Conservation (phyloP, 2,888 invertebrate species). For the Lycaena phlaeas region DNA sequence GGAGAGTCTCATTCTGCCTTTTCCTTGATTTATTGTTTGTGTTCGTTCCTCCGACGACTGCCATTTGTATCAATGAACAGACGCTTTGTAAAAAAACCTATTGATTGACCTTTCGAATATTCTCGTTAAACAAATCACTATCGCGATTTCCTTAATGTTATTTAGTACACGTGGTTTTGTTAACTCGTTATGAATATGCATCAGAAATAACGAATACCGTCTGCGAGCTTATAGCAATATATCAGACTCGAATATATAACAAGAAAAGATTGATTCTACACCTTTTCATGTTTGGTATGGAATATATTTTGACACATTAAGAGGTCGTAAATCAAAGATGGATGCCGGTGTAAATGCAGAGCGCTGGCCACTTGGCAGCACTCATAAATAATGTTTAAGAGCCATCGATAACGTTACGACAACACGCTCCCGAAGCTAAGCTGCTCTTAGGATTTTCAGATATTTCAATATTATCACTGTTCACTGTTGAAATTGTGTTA, state of each 20-base stretch:
- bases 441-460: slow-evolving; percentile 16
- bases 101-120: too few species aligned
- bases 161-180: too few species aligned
- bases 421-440: slow-evolving; percentile 21
- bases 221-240: background rate
- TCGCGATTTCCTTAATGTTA: too few species aligned
- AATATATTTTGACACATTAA: background rate
- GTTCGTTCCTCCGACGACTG: slow-evolving; percentile 42
- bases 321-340: slow-evolving; percentile 41
- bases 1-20: slow-evolving; percentile 30
- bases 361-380: slow-evolving; percentile 30
- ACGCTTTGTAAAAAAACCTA: slow-evolving; percentile 6
- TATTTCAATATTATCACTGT: slow-evolving; percentile 23
- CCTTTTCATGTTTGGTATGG: slow-evolving; percentile 10
- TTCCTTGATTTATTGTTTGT: slow-evolving; percentile 48
- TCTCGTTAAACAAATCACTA: too few species aligned
- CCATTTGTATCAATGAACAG: slow-evolving; percentile 62
- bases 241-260: background rate
- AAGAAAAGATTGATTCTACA: slow-evolving; percentile 11
- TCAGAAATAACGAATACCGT: too few species aligned
- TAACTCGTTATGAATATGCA: too few species aligned
- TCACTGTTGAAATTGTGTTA: background rate
- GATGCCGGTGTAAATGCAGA: slow-evolving; percentile 43
- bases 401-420: slow-evolving; percentile 35
- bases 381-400: slow-evolving; percentile 57